Conservation (phyloP, 2,888 invertebrate species). For the Tenthredo livida region DNA sequence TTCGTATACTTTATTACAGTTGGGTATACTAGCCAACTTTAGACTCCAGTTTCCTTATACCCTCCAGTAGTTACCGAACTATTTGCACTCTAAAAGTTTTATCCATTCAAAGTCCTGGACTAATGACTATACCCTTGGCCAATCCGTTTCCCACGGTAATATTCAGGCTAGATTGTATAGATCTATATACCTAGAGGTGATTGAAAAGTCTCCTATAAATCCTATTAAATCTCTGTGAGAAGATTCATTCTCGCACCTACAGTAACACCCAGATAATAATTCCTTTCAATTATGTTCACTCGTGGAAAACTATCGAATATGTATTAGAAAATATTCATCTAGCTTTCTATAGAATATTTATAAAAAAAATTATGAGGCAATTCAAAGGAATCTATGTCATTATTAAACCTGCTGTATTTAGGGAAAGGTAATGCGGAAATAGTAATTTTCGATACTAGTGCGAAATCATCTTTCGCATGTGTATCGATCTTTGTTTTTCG, state of each 20-base stretch:
- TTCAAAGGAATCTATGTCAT: not conserved
- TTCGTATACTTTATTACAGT: not conserved
- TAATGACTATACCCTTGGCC: not conserved
- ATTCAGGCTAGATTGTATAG: not conserved
- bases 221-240: not conserved
- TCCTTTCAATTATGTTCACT: not conserved
- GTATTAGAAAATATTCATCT: too few species aligned
- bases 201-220: not conserved
- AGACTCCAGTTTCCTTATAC: not conserved
- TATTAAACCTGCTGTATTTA: not conserved
- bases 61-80: not conserved
- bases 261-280: too few species aligned
- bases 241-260: not conserved
- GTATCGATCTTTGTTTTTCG: too few species aligned
- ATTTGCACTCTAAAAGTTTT: conserved; percentile 21
- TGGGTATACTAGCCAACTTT: not conserved
- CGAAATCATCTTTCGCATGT: not conserved
- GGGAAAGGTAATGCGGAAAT: too few species aligned
- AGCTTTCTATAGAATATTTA: too few species aligned
- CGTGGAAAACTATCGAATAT: too few species aligned
- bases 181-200: not conserved
- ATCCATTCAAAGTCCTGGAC: conserved; percentile 7
- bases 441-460: too few species aligned
- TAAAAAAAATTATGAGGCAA: too few species aligned
- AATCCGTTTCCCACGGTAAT: not conserved